These are phyloP conservation scores for Tetrapedia diversipes DNA, from an alignment of 2,888 invertebrate genomes.

Conservation along the genomic window DNA sequence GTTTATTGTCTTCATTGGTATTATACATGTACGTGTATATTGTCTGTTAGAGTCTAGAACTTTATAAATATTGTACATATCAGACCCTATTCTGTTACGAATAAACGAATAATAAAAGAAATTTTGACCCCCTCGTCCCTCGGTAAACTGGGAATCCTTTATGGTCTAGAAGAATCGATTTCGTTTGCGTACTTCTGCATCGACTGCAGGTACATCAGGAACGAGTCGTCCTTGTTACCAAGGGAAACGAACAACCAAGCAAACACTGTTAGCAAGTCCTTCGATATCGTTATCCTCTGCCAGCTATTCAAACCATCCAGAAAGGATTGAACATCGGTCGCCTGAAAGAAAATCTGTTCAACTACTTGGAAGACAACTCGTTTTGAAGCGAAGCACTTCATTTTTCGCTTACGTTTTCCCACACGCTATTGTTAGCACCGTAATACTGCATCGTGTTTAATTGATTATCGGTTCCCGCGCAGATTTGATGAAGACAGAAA, in stretches of 20 bases:
- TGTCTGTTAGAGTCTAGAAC: constrained; percentile 72
- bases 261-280: constrained; percentile 75
- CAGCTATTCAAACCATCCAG: constrained; percentile 72
- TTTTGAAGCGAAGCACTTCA: background rate
- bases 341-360: constrained; percentile 54
- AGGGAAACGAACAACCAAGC: constrained; percentile 78
- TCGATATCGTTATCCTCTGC: constrained; percentile 75
- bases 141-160: too few relatives aligned
- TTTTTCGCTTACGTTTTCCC: constrained; percentile 50
- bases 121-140: too few relatives aligned
- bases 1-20: constrained; percentile 66
- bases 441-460: constrained; percentile 71
- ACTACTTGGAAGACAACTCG: background rate
- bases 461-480: constrained; percentile 72
- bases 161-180: constrained; percentile 26
- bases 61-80: constrained; percentile 81
- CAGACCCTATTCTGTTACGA: constrained; percentile 80
- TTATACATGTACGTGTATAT: constrained; percentile 71
- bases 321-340: constrained; percentile 52
- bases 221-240: constrained; percentile 75
- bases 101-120: too few relatives aligned
- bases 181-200: constrained; percentile 74
- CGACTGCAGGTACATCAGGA: constrained; percentile 73
- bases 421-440: constrained; percentile 44
- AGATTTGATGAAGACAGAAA: constrained; percentile 76